A percentile compares a stretch with the other conserved stretches of the same genome.
phyloP scores from a whole-genome alignment of 1,140 invertebrate genomes.

The Pogonognathellus flavescens region DNA sequence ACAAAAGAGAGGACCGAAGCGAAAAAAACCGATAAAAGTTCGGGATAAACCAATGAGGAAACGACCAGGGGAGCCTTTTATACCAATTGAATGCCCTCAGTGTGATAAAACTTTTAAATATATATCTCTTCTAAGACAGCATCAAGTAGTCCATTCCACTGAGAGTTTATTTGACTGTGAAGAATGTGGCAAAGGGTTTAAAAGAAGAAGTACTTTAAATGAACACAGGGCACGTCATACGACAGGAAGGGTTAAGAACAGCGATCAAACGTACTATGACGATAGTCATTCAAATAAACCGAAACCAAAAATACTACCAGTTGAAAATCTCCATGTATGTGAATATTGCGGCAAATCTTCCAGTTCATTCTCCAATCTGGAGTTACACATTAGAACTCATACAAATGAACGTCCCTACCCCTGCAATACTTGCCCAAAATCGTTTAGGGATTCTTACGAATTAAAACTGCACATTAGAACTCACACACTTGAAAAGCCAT shows the following conservation, averaged over 20 bases:
- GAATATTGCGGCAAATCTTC: background rate
- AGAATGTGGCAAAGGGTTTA: conserved; percentile 23
- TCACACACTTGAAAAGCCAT: background rate
- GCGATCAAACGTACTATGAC: background rate
- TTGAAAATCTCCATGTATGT: background rate
- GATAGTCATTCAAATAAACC: background rate
- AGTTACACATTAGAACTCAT: background rate
- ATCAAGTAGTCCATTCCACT: background rate
- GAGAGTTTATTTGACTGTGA: background rate
- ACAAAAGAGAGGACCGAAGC: background rate
- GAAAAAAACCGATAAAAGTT: conserved; percentile 13
- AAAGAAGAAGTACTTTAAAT: background rate
- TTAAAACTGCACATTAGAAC: conserved; percentile 9
- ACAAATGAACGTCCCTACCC: background rate
- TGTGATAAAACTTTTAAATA: background rate
- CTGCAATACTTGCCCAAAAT: background rate
- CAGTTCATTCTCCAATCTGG: background rate
- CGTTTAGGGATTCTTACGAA: background rate
- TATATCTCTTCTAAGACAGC: background rate
- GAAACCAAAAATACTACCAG: background rate
- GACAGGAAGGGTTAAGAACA: background rate
- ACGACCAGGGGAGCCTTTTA: background rate
- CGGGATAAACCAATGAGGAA: conserved; percentile 28
- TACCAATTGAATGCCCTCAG: background rate
- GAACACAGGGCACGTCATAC: background rate